Percentiles rank a stretch among this genome's conserved stretches.
These are phyloP conservation scores for Acanthurus leucopareius DNA, from an alignment of 2,797 vertebrate genomes.

Conservation along the genomic window DNA sequence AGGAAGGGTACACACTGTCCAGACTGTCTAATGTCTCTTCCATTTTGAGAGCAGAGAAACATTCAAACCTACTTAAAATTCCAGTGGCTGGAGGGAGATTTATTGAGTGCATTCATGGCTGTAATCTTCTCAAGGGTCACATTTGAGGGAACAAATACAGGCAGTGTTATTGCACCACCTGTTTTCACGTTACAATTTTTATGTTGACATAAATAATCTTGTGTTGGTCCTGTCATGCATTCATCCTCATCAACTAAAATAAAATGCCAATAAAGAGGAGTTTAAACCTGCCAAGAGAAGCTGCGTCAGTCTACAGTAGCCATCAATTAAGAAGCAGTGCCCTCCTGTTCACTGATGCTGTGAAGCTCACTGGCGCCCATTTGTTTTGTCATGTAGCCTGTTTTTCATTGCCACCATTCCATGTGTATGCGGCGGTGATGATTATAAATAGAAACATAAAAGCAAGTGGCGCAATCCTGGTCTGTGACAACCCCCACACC, in stretches of 20 bases:
- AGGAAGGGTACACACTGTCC: slow-evolving; percentile 49
- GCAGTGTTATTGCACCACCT: slow-evolving; percentile 65
- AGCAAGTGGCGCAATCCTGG: slow-evolving; percentile 89
- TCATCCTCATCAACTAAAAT: slow-evolving; percentile 29
- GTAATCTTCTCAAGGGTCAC: slow-evolving; percentile 76
- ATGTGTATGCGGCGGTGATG: slow-evolving; percentile 80
- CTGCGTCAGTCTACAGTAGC: slow-evolving; percentile 39
- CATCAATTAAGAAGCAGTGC: slow-evolving; percentile 56
- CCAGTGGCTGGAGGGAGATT: slow-evolving; percentile 63
- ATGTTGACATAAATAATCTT: slow-evolving; percentile 38
- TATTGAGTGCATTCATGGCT: slow-evolving; percentile 70
- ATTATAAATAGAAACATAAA: slow-evolving; percentile 91
- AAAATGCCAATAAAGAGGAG: slow-evolving; percentile 48
- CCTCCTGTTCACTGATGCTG: slow-evolving; percentile 56
- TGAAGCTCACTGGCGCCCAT: slow-evolving; percentile 62
- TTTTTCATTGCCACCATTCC: slow-evolving; percentile 79
- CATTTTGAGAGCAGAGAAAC: slow-evolving; percentile 65
- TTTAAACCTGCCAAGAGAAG: slow-evolving; percentile 40
- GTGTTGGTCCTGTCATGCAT: slow-evolving; percentile 19
- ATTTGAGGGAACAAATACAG: slow-evolving; percentile 63
- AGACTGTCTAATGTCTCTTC: slow-evolving; percentile 61
- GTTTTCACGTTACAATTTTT: slow-evolving; percentile 51
- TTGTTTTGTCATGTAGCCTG: slow-evolving; percentile 72
- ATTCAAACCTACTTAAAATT: slow-evolving; percentile 78
- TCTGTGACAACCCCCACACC: slow-evolving; percentile 87